Percentiles rank a stretch among this genome's conserved stretches.
Conservation (phyloP, 2,888 invertebrate species). For the Apodemia duryi region DNA sequence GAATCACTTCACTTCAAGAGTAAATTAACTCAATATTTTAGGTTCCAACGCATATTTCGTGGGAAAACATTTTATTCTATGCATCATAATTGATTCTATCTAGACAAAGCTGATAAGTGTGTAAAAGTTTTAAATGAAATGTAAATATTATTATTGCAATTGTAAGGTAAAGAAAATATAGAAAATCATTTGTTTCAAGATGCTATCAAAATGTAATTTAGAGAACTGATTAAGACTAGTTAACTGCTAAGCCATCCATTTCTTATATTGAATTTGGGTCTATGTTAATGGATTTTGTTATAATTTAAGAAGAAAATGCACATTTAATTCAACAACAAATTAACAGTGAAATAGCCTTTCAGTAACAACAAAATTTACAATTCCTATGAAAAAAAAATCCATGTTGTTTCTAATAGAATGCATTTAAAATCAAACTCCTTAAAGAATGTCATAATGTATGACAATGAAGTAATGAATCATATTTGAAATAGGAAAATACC, state of each 20-base stretch:
- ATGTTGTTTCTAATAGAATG: neutral
- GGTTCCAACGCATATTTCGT: no score
- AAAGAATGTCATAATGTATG: neutral
- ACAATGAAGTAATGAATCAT: neutral
- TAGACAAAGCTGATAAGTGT: neutral
- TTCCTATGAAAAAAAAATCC: neutral
- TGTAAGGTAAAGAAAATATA: neutral
- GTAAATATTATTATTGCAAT: conserved; percentile 1
- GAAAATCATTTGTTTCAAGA: neutral
- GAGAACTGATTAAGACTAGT: conserved; percentile 2
- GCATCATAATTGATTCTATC: neutral
- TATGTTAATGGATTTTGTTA: neutral
- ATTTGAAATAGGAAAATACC: conserved; percentile 3
- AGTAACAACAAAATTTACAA: no score
- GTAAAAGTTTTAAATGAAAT: neutral
- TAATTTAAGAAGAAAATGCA: neutral
- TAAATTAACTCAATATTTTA: no score
- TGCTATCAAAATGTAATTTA: neutral
- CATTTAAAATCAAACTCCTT: neutral
- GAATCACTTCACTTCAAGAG: no score
- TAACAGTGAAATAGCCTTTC: no score
- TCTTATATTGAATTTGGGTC: neutral
- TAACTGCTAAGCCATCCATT: conserved; percentile 2
- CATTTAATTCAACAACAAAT: no score
- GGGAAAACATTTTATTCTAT: no score